These are phyloP conservation scores for Harlomillsia oculata DNA, from an alignment of 1,140 invertebrate genomes.

Conservation along the genomic window DNA sequence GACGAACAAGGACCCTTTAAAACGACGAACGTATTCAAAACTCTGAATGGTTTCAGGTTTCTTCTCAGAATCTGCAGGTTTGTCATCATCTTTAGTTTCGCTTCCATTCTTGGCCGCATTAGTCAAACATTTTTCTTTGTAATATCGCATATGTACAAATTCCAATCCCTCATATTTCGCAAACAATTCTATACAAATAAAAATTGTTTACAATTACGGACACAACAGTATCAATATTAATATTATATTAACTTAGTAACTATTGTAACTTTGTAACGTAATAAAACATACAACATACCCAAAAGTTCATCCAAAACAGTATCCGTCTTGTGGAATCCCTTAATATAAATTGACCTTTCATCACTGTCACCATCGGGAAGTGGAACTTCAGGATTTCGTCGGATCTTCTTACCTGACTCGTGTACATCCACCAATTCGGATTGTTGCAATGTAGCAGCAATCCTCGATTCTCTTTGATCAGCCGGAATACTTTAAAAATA, in stretches of 20 bases:
- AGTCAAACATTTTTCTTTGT: conserved; percentile 28
- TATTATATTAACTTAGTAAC: not conserved
- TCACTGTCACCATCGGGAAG: conserved; percentile 21
- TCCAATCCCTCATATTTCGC: conserved; percentile 28
- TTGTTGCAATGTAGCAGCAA: conserved; percentile 11
- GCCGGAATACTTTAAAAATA: conserved; percentile 9
- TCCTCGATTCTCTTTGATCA: not conserved
- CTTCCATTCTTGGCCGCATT: conserved; percentile 1
- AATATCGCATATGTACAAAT: conserved; percentile 31
- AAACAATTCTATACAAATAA: conserved; percentile 23
- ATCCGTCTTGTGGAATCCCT: conserved; percentile 28
- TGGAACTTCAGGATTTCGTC: conserved; percentile 24
- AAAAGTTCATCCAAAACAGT: conserved; percentile 28
- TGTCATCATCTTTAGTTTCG: conserved; percentile 4
- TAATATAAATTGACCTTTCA: conserved; percentile 22
- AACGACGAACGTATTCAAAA: too few species aligned
- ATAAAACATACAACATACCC: conserved; percentile 11
- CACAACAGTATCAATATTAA: not conserved
- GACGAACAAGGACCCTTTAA: conserved; percentile 34
- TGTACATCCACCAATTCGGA: conserved; percentile 26
- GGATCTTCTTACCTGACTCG: conserved; percentile 8
- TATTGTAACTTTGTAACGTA: not conserved
- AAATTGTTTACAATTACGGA: not conserved
- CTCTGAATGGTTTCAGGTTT: too few species aligned
- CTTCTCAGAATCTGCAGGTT: not conserved